These are phyloP conservation scores for Perognathus longimembris DNA, from an alignment of 2,113 vertebrate species.

Conservation along the genomic window DNA sequence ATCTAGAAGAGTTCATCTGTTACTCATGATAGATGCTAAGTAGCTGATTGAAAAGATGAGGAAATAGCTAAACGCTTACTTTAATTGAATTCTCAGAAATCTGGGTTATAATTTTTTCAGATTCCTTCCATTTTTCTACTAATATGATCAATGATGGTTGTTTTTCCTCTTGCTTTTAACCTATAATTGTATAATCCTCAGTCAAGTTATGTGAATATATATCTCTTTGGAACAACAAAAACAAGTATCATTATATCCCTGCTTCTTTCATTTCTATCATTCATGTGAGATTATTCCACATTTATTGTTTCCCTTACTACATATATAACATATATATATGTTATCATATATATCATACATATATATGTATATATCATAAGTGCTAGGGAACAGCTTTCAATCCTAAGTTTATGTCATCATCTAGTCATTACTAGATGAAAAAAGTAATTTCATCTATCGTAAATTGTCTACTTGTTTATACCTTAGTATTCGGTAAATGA, in stretches of 20 bases:
- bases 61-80: neutral
- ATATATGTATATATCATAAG: neutral
- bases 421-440: neutral
- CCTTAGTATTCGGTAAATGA: neutral
- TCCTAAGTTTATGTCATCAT: neutral
- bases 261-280: neutral
- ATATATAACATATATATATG: too few relatives aligned
- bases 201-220: neutral
- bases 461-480: neutral
- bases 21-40: neutral
- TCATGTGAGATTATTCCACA: neutral
- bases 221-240: neutral
- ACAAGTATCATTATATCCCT: neutral
- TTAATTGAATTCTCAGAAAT: conserved; percentile 1
- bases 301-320: neutral
- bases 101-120: neutral
- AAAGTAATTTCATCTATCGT: neutral
- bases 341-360: too few relatives aligned
- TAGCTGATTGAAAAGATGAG: neutral
- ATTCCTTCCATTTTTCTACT: neutral
- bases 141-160: neutral
- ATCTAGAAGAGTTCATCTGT: neutral
- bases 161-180: neutral
- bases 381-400: neutral
- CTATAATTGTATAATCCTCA: neutral